A percentile compares a stretch with the other conserved stretches of the same genome.
Conservation (phyloP, 1,140 invertebrate genomes). For the Stegodyphus mimosarum region DNA sequence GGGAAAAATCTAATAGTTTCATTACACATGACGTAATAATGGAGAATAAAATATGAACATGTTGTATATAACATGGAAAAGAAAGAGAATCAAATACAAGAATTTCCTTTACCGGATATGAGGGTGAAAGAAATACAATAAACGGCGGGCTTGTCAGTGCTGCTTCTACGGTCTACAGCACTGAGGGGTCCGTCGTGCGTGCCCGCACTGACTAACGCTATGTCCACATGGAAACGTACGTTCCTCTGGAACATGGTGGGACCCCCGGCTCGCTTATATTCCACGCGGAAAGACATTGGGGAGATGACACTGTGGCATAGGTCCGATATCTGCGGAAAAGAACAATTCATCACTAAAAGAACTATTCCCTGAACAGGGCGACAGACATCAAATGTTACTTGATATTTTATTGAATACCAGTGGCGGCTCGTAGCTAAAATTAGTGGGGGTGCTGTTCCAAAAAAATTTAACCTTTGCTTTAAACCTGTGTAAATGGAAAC, state of each 20-base stretch:
- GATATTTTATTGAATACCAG: too few species aligned
- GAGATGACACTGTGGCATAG: slow-evolving; percentile 97
- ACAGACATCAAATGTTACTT: too few species aligned
- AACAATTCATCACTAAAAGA: neutral
- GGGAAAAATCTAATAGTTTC: too few species aligned
- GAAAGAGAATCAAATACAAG: neutral
- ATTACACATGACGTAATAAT: too few species aligned
- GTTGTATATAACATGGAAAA: too few species aligned
- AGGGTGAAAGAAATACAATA: slow-evolving; percentile 97
- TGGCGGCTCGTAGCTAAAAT: too few species aligned
- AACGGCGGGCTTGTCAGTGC: slow-evolving; percentile 78
- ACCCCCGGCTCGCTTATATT: slow-evolving; percentile 90
- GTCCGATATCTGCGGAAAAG: slow-evolving; percentile 86
- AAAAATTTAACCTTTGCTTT: too few species aligned
- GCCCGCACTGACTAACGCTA: slow-evolving; percentile 68
- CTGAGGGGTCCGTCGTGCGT: slow-evolving; percentile 68
- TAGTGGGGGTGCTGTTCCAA: too few species aligned
- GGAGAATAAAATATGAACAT: too few species aligned
- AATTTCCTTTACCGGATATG: slow-evolving; percentile 79
- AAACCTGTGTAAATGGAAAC: too few species aligned
- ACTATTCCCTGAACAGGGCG: too few species aligned
- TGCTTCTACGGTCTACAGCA: slow-evolving; percentile 78
- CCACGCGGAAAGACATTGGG: slow-evolving; percentile 96
- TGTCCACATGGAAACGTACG: slow-evolving; percentile 90
- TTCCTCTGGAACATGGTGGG: slow-evolving; percentile 97